Conservation (phyloP, 2,888 invertebrate species). For the Cheilosia pagana region DNA sequence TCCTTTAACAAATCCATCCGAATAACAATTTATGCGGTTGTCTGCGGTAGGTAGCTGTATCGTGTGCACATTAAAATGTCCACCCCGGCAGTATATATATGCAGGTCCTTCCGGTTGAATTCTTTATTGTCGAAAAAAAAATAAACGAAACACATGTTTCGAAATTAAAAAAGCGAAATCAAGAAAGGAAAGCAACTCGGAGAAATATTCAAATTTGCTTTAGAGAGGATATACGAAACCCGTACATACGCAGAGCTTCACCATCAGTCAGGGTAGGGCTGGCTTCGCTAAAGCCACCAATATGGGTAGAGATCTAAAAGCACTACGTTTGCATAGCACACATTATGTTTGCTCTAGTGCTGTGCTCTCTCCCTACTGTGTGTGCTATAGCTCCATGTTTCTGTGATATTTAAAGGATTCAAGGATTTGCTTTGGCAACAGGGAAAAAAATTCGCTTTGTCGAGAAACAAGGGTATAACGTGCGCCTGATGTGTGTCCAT, state of each 20-base stretch:
- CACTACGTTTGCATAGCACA: conserved; percentile 58
- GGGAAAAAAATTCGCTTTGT: conserved; percentile 9
- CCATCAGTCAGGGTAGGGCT: neutral
- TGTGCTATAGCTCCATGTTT: conserved; percentile 20
- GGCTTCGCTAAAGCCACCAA: conserved; percentile 11
- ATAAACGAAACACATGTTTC: conserved; percentile 40
- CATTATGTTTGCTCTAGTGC: conserved; percentile 59
- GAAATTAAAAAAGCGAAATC: conserved; percentile 52
- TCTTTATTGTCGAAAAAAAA: conserved; percentile 60
- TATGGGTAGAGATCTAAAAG: conserved; percentile 18
- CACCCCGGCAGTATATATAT: conserved; percentile 8
- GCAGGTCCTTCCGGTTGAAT: conserved; percentile 52
- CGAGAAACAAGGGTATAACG: neutral
- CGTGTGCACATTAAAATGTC: conserved; percentile 34
- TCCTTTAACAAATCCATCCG: conserved; percentile 52
- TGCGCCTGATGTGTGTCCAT: neutral
- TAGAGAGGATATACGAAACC: conserved; percentile 29
- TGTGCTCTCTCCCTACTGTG: conserved; percentile 5
- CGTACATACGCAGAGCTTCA: conserved; percentile 10
- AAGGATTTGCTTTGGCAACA: conserved; percentile 39
- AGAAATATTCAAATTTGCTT: conserved; percentile 70
- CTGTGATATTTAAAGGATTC: conserved; percentile 38
- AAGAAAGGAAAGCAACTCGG: conserved; percentile 28
- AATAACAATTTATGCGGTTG: conserved; percentile 47
- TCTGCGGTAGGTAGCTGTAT: neutral